Conservation (phyloP, 2,113 vertebrate species). For the Zingel zingel region DNA sequence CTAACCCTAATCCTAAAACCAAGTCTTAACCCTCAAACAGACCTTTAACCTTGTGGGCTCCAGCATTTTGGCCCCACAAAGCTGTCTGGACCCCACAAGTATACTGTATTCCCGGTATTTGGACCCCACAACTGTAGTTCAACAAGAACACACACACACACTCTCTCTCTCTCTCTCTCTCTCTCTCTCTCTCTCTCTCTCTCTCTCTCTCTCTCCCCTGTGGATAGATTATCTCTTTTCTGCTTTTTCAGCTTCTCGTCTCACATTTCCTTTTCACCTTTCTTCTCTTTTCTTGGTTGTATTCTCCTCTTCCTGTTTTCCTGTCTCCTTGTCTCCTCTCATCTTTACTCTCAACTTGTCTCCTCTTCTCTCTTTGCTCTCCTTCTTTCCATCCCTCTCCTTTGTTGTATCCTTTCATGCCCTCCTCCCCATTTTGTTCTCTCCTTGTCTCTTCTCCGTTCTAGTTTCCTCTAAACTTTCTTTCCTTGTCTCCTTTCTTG, state of each 20-base stretch:
- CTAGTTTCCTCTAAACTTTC: neutral
- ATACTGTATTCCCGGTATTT: no score
- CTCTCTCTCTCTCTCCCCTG: constrained; percentile 53
- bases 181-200: no score
- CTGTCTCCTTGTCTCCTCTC: neutral
- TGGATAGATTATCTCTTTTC: constrained; percentile 53
- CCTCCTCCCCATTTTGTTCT: neutral
- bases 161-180: no score
- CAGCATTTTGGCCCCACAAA: no score
- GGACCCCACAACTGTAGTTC: no score
- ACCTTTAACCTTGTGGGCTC: no score
- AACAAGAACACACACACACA: no score
- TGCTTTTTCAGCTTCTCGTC: constrained; percentile 29
- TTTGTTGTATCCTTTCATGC: no score
- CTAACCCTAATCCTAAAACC: no score
- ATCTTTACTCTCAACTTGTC: neutral
- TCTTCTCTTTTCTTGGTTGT: neutral
- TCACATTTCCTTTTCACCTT: constrained; percentile 40
- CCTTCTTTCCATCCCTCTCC: no score
- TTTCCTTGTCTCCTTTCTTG: neutral
- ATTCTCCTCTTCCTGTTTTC: neutral
- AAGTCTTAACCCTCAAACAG: no score
- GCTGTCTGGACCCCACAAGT: no score
- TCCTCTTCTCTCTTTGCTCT: neutral
- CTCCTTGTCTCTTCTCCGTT: neutral